Conservation (phyloP, 2,797 vertebrate species). For the Macrochelys suwanniensis region DNA sequence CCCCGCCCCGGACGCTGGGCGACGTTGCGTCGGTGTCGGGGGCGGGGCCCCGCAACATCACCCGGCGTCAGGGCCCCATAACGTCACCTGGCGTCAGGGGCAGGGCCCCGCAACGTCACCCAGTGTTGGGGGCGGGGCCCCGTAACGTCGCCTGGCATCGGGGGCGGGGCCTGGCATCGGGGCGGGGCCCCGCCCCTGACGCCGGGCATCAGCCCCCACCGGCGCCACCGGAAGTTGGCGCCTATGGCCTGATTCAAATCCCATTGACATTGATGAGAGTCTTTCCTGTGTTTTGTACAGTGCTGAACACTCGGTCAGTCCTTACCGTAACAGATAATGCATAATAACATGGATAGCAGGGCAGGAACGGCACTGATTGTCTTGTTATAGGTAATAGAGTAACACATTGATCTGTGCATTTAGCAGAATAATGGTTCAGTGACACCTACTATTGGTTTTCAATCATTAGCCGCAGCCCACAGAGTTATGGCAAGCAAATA, state of each 20-base stretch:
- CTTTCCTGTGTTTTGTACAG: background rate
- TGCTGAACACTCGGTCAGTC: background rate
- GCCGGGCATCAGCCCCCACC: too few species aligned
- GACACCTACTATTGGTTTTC: background rate
- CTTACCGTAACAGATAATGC: background rate
- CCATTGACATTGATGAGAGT: background rate
- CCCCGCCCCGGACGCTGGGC: too few species aligned
- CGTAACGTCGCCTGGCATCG: too few species aligned
- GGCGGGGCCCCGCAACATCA: too few species aligned
- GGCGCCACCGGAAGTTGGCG: too few species aligned
- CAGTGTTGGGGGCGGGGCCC: too few species aligned
- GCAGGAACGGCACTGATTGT: background rate
- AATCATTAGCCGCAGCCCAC: background rate
- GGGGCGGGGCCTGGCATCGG: too few species aligned
- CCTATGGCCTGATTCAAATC: background rate
- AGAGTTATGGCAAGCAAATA: background rate
- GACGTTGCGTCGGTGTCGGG: too few species aligned
- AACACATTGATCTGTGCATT: background rate
- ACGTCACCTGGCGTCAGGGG: too few species aligned
- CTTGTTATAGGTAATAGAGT: background rate
- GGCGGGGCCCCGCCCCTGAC: too few species aligned
- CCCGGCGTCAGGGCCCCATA: too few species aligned
- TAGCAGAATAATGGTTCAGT: background rate
- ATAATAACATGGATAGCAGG: background rate
- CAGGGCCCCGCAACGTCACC: too few species aligned